Evolutionary conservation across 2,113 vertebrate species (phyloP).

Genomic region (Amblyornis subalaris): DNA sequence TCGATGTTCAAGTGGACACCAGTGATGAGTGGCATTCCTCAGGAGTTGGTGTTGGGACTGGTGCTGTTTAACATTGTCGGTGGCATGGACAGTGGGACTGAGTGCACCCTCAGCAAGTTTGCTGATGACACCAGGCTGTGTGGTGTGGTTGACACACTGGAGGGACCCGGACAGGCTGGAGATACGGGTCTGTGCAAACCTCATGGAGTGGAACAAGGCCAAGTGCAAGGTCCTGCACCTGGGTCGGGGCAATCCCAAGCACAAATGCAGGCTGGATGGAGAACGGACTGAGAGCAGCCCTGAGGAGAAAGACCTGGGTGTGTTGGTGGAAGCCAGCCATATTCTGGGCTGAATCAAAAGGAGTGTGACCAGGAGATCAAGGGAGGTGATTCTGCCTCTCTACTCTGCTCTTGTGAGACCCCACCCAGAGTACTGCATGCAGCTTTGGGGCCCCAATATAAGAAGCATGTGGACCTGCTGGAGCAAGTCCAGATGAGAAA

Average conservation of each 20-base stretch:
- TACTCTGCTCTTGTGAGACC: not conserved
- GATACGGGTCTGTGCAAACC: not conserved
- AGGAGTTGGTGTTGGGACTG: accelerated
- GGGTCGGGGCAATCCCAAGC: not conserved
- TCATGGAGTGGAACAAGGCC: not conserved
- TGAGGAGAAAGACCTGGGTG: not conserved
- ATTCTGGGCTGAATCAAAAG: not conserved
- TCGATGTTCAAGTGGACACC: not conserved
- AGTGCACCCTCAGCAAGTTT: not conserved
- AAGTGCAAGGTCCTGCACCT: not conserved
- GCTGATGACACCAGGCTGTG: not conserved
- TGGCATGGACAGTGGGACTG: not conserved
- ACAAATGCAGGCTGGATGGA: not conserved
- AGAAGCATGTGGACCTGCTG: not conserved
- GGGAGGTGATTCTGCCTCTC: not conserved
- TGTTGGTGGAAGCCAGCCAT: not conserved
- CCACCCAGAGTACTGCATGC: not conserved
- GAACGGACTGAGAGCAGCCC: not conserved
- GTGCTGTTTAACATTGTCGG: not conserved
- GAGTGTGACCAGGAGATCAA: accelerated
- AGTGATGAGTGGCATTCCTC: not conserved
- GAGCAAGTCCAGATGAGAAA: not conserved
- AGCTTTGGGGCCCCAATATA: not conserved
- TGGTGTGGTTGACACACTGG: not conserved
- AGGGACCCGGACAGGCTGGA: not conserved